Percentiles rank a stretch among this genome's conserved stretches.
These are phyloP conservation scores for Amphipoea lucens DNA, from an alignment of 2,888 invertebrate species.

Conservation along the genomic window DNA sequence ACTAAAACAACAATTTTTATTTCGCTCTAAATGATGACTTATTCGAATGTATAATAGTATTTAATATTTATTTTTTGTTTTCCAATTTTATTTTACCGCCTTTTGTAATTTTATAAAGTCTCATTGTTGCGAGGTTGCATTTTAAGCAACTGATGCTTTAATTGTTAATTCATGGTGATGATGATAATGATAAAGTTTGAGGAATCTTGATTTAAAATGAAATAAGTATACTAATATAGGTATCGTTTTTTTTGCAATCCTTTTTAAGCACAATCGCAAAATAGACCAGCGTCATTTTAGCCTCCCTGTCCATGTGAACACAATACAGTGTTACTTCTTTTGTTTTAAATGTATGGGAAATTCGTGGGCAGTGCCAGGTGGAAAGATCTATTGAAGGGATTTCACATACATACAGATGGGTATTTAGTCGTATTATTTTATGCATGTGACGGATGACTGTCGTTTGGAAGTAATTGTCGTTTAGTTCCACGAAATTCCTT, in stretches of 20 bases:
- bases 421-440: slow-evolving; percentile 10
- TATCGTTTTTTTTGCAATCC: no score
- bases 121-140: neutral
- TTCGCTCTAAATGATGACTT: neutral
- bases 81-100: neutral
- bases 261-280: neutral
- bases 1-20: neutral
- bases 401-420: slow-evolving; percentile 18
- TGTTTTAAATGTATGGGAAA: slow-evolving; percentile 66
- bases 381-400: slow-evolving; percentile 31
- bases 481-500: slow-evolving; percentile 27
- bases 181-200: neutral
- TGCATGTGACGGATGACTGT: neutral
- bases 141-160: neutral
- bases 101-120: no score
- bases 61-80: no score
- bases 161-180: neutral
- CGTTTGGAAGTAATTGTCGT: slow-evolving; percentile 18
- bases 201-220: neutral
- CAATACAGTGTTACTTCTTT: slow-evolving; percentile 57
- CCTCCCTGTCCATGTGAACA: slow-evolving; percentile 31
- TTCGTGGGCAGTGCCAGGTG: slow-evolving; percentile 55
- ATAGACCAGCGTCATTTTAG: slow-evolving; percentile 59
- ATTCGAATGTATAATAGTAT: neutral
- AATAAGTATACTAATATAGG: no score